Evolutionary conservation across 2,113 vertebrate species (phyloP).

Genomic region (Rhinolophus ferrumequinum): DNA sequence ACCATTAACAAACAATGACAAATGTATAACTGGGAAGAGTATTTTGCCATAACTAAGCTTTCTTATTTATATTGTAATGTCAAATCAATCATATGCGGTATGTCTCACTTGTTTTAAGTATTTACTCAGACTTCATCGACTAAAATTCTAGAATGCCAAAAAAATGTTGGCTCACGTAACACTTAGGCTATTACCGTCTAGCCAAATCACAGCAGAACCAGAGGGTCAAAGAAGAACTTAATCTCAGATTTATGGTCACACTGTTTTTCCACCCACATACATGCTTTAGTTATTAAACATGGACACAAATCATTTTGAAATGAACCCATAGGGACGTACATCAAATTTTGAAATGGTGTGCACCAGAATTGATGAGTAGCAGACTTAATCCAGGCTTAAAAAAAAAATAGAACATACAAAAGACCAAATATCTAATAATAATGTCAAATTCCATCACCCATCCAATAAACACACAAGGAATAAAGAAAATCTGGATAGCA

Average conservation of each 20-base stretch:
- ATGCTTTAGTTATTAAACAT: slow-evolving; percentile 72
- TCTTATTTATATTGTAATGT: not conserved
- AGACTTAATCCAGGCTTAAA: slow-evolving; percentile 38
- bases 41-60: not conserved
- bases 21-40: not conserved
- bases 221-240: slow-evolving; percentile 63
- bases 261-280: slow-evolving; percentile 69
- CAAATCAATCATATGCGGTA: slow-evolving; percentile 33
- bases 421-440: not conserved
- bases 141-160: slow-evolving; percentile 62
- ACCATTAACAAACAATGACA: slow-evolving; percentile 7
- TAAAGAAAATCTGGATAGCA: not conserved
- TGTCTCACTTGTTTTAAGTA: slow-evolving; percentile 53
- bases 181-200: slow-evolving; percentile 53
- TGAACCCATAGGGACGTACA: slow-evolving; percentile 49
- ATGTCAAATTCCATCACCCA: not conserved
- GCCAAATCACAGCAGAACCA: slow-evolving; percentile 58
- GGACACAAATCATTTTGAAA: slow-evolving; percentile 65
- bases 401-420: slow-evolving; percentile 15
- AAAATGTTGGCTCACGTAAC: slow-evolving; percentile 3
- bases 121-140: slow-evolving; percentile 41
- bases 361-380: slow-evolving; percentile 49
- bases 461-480: not conserved
- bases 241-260: slow-evolving; percentile 65
- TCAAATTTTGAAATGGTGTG: slow-evolving; percentile 56